Base-by-base conservation (phyloP, 2,888 invertebrate genomes). In the Isoperla grammatica region DNA sequence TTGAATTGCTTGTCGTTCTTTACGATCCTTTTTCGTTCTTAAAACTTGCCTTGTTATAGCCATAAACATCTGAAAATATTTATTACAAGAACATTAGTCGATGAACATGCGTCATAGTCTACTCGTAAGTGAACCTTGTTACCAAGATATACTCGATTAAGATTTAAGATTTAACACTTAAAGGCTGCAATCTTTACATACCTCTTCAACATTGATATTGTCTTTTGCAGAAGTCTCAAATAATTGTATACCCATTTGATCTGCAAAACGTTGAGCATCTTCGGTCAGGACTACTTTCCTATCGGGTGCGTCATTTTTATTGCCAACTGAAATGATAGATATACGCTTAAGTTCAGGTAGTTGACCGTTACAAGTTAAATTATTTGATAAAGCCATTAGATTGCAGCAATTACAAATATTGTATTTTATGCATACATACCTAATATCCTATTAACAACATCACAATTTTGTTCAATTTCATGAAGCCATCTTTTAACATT, bases 161-260 rank as follows among this genome's bases (percentile, higher is more conserved):
- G 17, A 46, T 46, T 11, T 46, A 17, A n/a, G n/a, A 22, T 37
- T 46, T 39, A 22, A 75, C 86, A 85, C n/a, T n/a, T n/a, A n/a
- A n/a, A n/a, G n/a, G n/a, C n/a, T n/a, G n/a, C n/a, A n/a, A n/a
- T n/a, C n/a, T n/a, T n/a, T 29, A 29, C 29, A 29, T 86, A 96
- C 97, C 80, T 98, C 96, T 79, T 98, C 98, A 59, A 99, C 98
- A 79, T 98, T 98, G 70, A 94, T 87, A 77, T 98, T 97, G 74
- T 98, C 96, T 81, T 98, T 99, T 73, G 99, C 99, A 73, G 95
- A 96, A 65, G 99, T 98, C 79, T 99, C 99, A 77, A 95, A 98
- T 67, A 98, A 78, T 69, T 92, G 90, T 73, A 99, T 97, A 69
- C 90, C 89, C 95, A 98, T 97, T 78, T 97, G 95, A 73, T 88